Evolutionary conservation across 92 coral and sea anemone genomes (phyloP).

Genomic region (Umimayanthus chanpuru): DNA sequence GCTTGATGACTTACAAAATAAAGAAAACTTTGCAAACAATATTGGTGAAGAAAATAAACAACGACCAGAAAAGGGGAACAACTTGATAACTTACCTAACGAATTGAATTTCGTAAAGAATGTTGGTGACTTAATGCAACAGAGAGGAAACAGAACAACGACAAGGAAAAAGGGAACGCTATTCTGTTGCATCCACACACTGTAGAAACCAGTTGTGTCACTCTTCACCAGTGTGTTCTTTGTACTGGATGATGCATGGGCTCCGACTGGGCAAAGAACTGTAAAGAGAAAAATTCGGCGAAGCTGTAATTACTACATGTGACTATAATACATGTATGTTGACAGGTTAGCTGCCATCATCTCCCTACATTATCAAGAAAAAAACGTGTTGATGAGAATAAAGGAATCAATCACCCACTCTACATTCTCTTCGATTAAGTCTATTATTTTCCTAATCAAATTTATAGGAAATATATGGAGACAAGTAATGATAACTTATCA

Average conservation of each 20-base stretch:
- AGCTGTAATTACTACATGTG: neutral
- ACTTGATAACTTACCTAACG: conserved; percentile 72
- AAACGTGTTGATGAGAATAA: too few relatives aligned
- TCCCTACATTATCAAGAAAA: too few relatives aligned
- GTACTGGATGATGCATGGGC: conserved; percentile 36
- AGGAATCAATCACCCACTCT: too few relatives aligned
- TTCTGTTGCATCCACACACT: conserved; percentile 72
- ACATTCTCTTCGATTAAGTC: too few relatives aligned
- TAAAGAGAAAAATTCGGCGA: neutral
- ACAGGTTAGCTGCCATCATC: neutral
- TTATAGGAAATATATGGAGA: too few relatives aligned
- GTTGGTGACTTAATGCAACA: conserved; percentile 96
- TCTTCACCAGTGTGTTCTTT: conserved; percentile 19
- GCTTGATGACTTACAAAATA: too few relatives aligned
- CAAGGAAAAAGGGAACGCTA: conserved; percentile 85
- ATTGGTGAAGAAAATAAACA: conserved; percentile 77
- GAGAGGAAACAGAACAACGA: conserved; percentile 76
- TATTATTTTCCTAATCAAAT: too few relatives aligned
- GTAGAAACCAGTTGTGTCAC: conserved; percentile 63
- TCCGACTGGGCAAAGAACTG: conserved; percentile 67
- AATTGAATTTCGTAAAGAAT: conserved; percentile 93
- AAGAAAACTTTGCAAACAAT: too few relatives aligned
- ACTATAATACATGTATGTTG: conserved; percentile 3
- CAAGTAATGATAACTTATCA: too few relatives aligned
- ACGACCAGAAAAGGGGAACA: conserved; percentile 77